Base-by-base conservation (phyloP, 64 coral and sea anemone genomes). In the Hydrozoanthus tunicans region DNA sequence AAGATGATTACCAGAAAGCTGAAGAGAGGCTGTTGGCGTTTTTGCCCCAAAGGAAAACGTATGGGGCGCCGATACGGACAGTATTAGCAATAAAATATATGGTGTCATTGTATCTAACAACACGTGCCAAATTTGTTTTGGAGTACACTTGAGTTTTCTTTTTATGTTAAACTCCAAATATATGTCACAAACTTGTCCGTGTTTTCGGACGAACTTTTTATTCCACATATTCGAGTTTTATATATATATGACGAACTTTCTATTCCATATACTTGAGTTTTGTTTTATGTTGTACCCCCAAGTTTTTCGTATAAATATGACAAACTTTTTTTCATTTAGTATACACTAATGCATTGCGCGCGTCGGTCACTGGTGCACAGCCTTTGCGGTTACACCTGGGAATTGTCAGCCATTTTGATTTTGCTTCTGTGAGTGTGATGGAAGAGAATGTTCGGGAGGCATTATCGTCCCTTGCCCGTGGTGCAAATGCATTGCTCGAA, bases 21-120 rank as follows among this genome's bases (percentile, higher is more conserved):
- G 20, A 20, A 20, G 20, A 20, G 20, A 20, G 20, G 20, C 20
- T 20, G 20, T 20, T 20, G 20, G 20, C 20, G 20, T 20, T 20
- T 20, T 20, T 20, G 20, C 91, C 82, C 66, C 67, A 92, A 27
- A 92, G 58, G 70, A 65, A 92, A 75, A 83, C 68, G 6, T 77
- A 71, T 71, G 68, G 68, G 68, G 68, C 68, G 68, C 68, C 68
- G 17, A 25, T n/a, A 25, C n/a, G 17, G 15, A 24, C 64, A 67
- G 12, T 67, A 67, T 67, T 62, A 62, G 60, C 60, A 62, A 62
- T 15, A 54, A 53, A 64, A n/a, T 68, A 6, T 67, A 66, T 26
- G 6, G 8, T 5, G 58, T 25, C 61, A 52, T 7, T 54, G 61
- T 86, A 24, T 56, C 26, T 0, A 8, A 51, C 9, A 32, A 25